phyloP scores from a whole-genome alignment of 2,888 invertebrate genomes.

The Andrena flavipes region DNA sequence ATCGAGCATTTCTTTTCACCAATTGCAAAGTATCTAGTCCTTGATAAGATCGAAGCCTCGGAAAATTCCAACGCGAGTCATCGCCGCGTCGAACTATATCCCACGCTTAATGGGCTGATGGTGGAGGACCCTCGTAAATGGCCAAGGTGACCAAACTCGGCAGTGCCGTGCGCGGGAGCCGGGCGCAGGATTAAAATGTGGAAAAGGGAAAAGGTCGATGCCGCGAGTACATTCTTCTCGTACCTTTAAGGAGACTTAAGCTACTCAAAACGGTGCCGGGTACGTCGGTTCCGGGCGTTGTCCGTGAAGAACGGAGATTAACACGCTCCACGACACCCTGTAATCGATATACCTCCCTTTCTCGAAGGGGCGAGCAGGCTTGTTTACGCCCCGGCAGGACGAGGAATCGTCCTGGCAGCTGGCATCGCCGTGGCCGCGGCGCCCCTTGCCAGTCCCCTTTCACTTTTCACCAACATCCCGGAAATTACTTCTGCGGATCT shows the following conservation, averaged over 20 bases:
- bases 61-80: not conserved
- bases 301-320: slow-evolving; percentile 68
- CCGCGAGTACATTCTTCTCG: not conserved
- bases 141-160: slow-evolving; percentile 27
- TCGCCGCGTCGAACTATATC: not conserved
- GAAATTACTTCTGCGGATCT: slow-evolving; percentile 61
- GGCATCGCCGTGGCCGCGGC: slow-evolving; percentile 19
- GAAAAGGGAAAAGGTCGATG: slow-evolving; percentile 37
- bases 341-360: slow-evolving; percentile 71
- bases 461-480: slow-evolving; percentile 45
- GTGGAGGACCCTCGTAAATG: not conserved
- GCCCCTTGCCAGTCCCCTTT: slow-evolving; percentile 57
- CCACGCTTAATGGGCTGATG: slow-evolving; percentile 6
- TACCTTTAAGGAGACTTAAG: slow-evolving; percentile 46
- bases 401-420: slow-evolving; percentile 43
- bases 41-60: not conserved
- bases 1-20: not conserved
- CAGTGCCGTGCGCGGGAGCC: slow-evolving; percentile 18
- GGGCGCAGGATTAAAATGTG: slow-evolving; percentile 42
- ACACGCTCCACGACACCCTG: slow-evolving; percentile 68
- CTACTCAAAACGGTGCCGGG: slow-evolving; percentile 61
- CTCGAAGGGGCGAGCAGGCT: slow-evolving; percentile 41
- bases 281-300: slow-evolving; percentile 37
- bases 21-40: not conserved
- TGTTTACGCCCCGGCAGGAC: slow-evolving; percentile 56